phyloP scores from a whole-genome alignment of 2,113 vertebrate species.

The Pedetes capensis region DNA sequence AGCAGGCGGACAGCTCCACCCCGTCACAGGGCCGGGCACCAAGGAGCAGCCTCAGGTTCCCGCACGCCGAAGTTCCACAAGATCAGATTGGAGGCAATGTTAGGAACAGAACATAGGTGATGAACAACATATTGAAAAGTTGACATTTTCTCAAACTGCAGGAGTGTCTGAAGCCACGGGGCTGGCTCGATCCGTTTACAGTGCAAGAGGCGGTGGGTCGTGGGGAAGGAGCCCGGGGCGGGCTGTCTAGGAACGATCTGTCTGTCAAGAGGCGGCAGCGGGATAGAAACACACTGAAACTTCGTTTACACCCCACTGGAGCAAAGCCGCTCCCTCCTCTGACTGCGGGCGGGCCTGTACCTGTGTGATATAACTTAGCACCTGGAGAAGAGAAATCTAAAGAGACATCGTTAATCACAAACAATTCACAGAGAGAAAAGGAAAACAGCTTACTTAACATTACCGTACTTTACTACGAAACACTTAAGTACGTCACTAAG shows the following conservation, averaged over 20 bases:
- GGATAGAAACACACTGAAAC: conserved; percentile 86
- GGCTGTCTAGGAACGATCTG: conserved; percentile 63
- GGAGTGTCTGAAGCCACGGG: conserved; percentile 59
- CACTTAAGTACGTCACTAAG: conserved; percentile 91
- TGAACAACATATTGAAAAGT: conserved; percentile 54
- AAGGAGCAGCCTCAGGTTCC: conserved; percentile 9
- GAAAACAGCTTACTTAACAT: conserved; percentile 95
- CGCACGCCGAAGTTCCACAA: conserved; percentile 61
- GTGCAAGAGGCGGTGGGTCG: conserved; percentile 66
- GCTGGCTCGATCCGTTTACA: conserved; percentile 66
- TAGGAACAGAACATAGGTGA: conserved; percentile 64
- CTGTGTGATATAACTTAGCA: conserved; percentile 98
- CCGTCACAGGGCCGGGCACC: neutral
- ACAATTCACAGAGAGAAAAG: conserved; percentile 93
- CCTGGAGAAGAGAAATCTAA: conserved; percentile 99
- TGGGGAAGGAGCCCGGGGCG: conserved; percentile 59
- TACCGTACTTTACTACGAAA: conserved; percentile 93
- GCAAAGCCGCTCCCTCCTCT: conserved; percentile 84
- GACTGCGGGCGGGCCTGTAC: conserved; percentile 95
- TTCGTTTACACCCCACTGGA: conserved; percentile 91
- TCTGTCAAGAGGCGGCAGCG: conserved; percentile 72
- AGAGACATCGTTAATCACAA: conserved; percentile 99
- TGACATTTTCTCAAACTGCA: conserved; percentile 62
- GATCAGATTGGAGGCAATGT: conserved; percentile 66
- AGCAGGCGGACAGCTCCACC: neutral